phyloP scores from a whole-genome alignment of 2,888 invertebrate genomes.

The Oscheius onirici region DNA sequence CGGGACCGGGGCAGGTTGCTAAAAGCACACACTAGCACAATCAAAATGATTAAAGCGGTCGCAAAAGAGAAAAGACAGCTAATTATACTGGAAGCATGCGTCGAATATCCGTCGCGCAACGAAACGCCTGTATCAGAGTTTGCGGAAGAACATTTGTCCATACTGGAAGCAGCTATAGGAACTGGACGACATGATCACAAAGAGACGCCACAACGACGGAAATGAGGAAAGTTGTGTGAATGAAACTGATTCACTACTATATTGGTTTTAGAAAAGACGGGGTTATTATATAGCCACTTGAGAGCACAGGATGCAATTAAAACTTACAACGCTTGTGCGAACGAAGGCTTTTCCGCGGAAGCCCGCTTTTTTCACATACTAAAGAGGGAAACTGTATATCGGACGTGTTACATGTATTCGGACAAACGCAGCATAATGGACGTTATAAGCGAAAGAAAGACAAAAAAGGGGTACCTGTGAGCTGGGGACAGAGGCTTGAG shows the following conservation, averaged over 20 bases:
- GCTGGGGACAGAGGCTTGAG: background rate
- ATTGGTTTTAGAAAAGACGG: background rate
- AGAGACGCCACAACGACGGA: slow-evolving; percentile 26
- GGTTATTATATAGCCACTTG: slow-evolving; percentile 7
- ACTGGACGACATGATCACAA: slow-evolving; percentile 14
- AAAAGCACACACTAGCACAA: slow-evolving; percentile 33
- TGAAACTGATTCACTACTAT: background rate
- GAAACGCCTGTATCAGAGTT: background rate
- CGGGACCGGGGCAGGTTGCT: slow-evolving; percentile 19
- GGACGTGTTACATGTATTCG: slow-evolving; percentile 1
- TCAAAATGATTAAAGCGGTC: slow-evolving; percentile 16
- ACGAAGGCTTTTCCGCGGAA: slow-evolving; percentile 49
- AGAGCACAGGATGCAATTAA: slow-evolving; percentile 17
- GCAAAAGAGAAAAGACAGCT: slow-evolving; percentile 7
- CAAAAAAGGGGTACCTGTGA: slow-evolving; percentile 20
- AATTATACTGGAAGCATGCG: slow-evolving; percentile 13
- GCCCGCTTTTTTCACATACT: slow-evolving; percentile 46
- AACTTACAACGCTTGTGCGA: slow-evolving; percentile 44
- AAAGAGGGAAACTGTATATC: slow-evolving; percentile 20
- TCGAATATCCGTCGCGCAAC: slow-evolving; percentile 18
- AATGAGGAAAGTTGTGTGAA: slow-evolving; percentile 17
- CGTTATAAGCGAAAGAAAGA: slow-evolving; percentile 4
- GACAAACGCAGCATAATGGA: slow-evolving; percentile 21
- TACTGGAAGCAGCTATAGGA: slow-evolving; percentile 23
- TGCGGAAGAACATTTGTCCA: background rate